Base-by-base conservation (phyloP, 2,797 vertebrate species). In the Tauraco hartlaubi region DNA sequence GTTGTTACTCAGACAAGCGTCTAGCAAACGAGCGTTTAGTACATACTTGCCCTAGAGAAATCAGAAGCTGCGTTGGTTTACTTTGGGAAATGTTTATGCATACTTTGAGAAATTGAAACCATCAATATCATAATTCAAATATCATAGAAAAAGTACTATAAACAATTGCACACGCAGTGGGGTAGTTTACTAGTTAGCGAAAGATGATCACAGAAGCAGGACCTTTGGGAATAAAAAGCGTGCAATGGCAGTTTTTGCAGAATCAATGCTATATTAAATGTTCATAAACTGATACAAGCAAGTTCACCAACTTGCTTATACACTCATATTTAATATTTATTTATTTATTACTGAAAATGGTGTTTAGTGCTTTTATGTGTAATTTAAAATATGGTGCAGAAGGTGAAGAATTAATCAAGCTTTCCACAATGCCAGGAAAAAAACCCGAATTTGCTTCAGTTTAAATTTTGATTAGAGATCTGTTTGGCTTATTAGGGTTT, bases 391-490 rank as follows among this genome's bases (percentile, higher is more conserved):
- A 49, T 5, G 9, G 14, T 54, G 23, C 4, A 74, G 63, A 77
- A 79, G 17, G 55, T 20, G 41, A 49, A 81, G 25, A 31, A 81
- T 77, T 87, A 63, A 76, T 84, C 10, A 46, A 92, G 52, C 29
- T 87, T 92, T 87, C 71, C 64, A 76, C 61, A 91, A 74, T 74
- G 48, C 71, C 56, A 79, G 37, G 37, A 67, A 92, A 67, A 92
- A 22, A 87, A 79, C 49, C 29, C 56, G 25, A 21, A 76, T 82
- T 76, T 67, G 4, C 20, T 69, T 78, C 33, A 81, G 33, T 37
- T 85, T 89, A 41, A 48, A 28, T 67, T 93, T 87, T 94, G 66
- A 88, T 79, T 66, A 29, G 33, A 43, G 6, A 51, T 87, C 41
- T 44, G 29, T 85, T 91, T 93, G 44, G 22, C 52, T 77, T 83